These are phyloP conservation scores for Drosophila austrosaltans DNA, from an alignment of 2,888 invertebrate species.

Conservation along the genomic window DNA sequence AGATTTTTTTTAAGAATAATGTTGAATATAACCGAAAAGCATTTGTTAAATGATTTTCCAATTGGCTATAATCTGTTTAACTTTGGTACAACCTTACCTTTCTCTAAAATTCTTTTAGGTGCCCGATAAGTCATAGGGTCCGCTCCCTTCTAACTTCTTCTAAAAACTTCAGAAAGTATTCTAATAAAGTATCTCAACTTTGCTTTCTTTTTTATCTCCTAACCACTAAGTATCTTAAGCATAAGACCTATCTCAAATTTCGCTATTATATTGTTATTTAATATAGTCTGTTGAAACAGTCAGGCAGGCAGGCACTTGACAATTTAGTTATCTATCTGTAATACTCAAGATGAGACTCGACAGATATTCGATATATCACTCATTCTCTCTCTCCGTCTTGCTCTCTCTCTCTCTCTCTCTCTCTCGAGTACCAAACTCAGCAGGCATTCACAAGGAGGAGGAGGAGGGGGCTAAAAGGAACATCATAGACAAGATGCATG, in stretches of 20 bases:
- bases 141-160: not conserved
- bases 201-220: not conserved
- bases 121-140: not conserved
- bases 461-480: slow-evolving; percentile 6
- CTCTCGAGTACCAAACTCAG: slow-evolving; percentile 27
- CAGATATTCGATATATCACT: slow-evolving; percentile 61
- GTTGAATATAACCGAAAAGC: not conserved
- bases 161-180: too few species aligned
- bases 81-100: not conserved
- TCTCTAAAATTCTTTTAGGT: not conserved
- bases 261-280: slow-evolving; percentile 11
- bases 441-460: slow-evolving; percentile 20
- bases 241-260: not conserved
- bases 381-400: slow-evolving; percentile 18
- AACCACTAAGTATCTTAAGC: not conserved
- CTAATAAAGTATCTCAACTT: too few species aligned
- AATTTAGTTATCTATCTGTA: slow-evolving; percentile 6
- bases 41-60: not conserved
- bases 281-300: not conserved
- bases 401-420: slow-evolving; percentile 27
- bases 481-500: slow-evolving; percentile 1
- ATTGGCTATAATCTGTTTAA: not conserved
- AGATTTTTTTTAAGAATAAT: not conserved
- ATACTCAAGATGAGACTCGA: slow-evolving; percentile 46
- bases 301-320: not conserved